phyloP scores from a whole-genome alignment of 2,797 vertebrate genomes.

The Sphenopsis melanotis region DNA sequence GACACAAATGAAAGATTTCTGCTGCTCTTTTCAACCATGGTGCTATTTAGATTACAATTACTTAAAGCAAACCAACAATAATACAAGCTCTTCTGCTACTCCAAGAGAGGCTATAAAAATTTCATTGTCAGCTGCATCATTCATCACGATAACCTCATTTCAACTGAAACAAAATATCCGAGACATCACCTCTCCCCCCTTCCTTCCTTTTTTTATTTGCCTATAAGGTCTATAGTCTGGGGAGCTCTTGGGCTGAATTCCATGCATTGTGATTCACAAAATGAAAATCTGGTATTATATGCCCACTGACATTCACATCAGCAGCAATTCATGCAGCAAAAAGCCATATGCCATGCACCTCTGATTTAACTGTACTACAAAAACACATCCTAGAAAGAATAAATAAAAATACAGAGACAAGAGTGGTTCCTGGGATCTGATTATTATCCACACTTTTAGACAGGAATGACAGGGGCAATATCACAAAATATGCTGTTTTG shows the following conservation, averaged over 20 bases:
- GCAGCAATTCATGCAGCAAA: slow-evolving; percentile 73
- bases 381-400: slow-evolving; percentile 32
- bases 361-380: slow-evolving; percentile 51
- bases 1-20: not conserved
- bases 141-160: slow-evolving; percentile 54
- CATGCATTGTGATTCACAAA: slow-evolving; percentile 65
- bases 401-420: slow-evolving; percentile 26
- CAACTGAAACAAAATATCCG: slow-evolving; percentile 38
- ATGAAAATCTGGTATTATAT: slow-evolving; percentile 70
- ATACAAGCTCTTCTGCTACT: not conserved
- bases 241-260: slow-evolving; percentile 60
- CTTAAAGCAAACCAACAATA: slow-evolving; percentile 34
- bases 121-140: slow-evolving; percentile 49
- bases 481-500: not conserved
- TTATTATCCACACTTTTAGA: not conserved
- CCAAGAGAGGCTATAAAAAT: slow-evolving; percentile 31
- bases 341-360: slow-evolving; percentile 70
- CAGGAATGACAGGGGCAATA: not conserved
- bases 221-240: slow-evolving; percentile 25
- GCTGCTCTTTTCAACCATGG: not conserved
- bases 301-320: slow-evolving; percentile 75
- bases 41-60: slow-evolving; percentile 39
- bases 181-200: not conserved
- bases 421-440: not conserved
- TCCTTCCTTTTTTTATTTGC: slow-evolving; percentile 29